Base-by-base conservation (phyloP, 2,113 vertebrate genomes). In the Lota lota region DNA sequence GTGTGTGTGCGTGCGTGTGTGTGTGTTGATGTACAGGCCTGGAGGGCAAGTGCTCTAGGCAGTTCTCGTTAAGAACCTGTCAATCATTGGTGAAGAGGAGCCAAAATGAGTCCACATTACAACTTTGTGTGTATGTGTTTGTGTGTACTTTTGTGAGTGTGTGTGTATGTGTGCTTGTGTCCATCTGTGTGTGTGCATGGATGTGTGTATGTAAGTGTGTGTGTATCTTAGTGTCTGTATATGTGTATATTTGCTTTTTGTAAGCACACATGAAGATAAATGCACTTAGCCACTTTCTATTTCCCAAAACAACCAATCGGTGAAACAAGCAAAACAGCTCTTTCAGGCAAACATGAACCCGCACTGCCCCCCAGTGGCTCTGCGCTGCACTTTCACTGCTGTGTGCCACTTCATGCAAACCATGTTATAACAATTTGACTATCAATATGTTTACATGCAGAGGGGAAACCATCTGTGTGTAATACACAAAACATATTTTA, bases 21-120 rank as follows among this genome's bases (percentile, higher is more conserved):
- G 87, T 87, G 79, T 88, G 80, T 84, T 88, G 86, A 86, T 88
- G 86, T 88, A 85, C 79, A 87, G 82, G 83, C 81, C 89, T 90
- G 85, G 73, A 86, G 88, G 89, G 88, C 85, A 85, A 87, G 87
- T 75, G 87, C 90, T 90, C 79, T 56, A 85, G 86, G 88, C 89
- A 88, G 80, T 82, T 85, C 90, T 91, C 83, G 86, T 89, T 90
- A 91, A 87, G 85, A 88, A 87, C 69, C 89, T 91, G 90, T 89
- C 89, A 89, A 82, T 91, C 89, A 92, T 84, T 73, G 68, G 82
- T 73, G 83, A 83, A 88, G 85, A 87, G 80, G 83, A 88, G 88
- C 87, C 87, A 85, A 85, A 88, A 86, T 80, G 69, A 85, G 86
- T 87, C 87, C 86, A 88, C 87, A 86, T 82, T 79, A 73, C 81